Conservation (phyloP, 92 coral and sea anemone species). For the Scolanthus callimorphus region DNA sequence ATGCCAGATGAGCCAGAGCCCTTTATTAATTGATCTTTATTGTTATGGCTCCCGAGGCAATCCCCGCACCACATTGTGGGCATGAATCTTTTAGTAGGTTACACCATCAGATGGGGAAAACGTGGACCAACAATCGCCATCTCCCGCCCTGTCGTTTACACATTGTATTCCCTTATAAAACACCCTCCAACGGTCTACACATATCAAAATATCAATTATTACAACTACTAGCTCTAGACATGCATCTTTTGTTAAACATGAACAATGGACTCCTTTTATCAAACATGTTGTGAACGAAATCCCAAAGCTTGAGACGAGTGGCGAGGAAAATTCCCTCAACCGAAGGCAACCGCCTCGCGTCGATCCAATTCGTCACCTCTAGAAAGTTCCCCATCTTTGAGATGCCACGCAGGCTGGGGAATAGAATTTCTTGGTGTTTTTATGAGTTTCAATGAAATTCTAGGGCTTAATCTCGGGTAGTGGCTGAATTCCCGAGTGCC, state of each 20-base stretch:
- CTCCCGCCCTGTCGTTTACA: constrained; percentile 42
- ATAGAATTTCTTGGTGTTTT: constrained; percentile 1
- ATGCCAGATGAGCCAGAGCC: constrained; percentile 58
- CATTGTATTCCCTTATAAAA: constrained; percentile 62
- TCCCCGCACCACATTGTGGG: constrained; percentile 75
- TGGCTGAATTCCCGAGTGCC: neutral
- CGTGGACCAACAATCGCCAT: constrained; percentile 62
- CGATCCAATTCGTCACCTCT: too few relatives aligned
- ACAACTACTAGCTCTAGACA: constrained; percentile 71
- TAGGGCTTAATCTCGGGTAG: constrained; percentile 9
- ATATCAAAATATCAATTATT: constrained; percentile 82
- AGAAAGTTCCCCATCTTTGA: constrained; percentile 10
- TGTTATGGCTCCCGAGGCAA: constrained; percentile 59
- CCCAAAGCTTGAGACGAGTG: constrained; percentile 3
- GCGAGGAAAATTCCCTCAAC: neutral
- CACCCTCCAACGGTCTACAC: constrained; percentile 37
- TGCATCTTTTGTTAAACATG: constrained; percentile 84
- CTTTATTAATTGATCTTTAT: constrained; percentile 76
- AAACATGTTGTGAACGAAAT: constrained; percentile 71
- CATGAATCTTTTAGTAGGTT: constrained; percentile 34
- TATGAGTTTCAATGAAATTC: constrained; percentile 17
- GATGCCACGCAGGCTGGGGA: neutral
- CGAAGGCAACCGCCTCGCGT: neutral
- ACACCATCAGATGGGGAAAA: constrained; percentile 70
- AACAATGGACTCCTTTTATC: constrained; percentile 85